Evolutionary conservation across 2,113 vertebrate species (phyloP).

Genomic region (Ammodytes dubius): DNA sequence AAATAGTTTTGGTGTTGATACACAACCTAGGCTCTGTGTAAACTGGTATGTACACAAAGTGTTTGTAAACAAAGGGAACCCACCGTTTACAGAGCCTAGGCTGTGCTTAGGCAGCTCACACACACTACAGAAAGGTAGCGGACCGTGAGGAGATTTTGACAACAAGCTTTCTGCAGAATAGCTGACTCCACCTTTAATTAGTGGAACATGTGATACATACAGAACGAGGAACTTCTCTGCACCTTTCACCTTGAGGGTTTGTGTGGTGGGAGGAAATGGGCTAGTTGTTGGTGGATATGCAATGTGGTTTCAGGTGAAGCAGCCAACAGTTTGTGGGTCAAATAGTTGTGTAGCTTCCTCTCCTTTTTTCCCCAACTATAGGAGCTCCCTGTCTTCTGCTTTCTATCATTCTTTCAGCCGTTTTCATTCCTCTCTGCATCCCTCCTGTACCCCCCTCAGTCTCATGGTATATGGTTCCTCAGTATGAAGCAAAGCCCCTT

Average conservation of each 20-base stretch:
- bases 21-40: no score
- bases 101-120: no score
- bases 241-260: not conserved
- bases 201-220: no score
- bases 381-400: not conserved
- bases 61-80: no score
- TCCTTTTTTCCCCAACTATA: not conserved
- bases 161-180: no score
- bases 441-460: not conserved
- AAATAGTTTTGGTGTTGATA: no score
- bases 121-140: no score
- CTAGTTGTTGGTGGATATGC: not conserved
- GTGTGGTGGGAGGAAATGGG: not conserved
- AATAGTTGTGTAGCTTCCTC: not conserved
- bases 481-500: constrained; percentile 34
- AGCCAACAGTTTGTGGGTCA: not conserved
- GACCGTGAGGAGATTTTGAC: no score
- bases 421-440: not conserved
- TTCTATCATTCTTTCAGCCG: not conserved
- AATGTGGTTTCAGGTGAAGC: not conserved
- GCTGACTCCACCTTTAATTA: no score
- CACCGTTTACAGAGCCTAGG: no score
- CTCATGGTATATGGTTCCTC: not conserved
- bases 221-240: not conserved
- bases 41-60: no score